Evolutionary conservation across 92 coral and sea anemone species (phyloP).

Genomic region (Montipora capitata): DNA sequence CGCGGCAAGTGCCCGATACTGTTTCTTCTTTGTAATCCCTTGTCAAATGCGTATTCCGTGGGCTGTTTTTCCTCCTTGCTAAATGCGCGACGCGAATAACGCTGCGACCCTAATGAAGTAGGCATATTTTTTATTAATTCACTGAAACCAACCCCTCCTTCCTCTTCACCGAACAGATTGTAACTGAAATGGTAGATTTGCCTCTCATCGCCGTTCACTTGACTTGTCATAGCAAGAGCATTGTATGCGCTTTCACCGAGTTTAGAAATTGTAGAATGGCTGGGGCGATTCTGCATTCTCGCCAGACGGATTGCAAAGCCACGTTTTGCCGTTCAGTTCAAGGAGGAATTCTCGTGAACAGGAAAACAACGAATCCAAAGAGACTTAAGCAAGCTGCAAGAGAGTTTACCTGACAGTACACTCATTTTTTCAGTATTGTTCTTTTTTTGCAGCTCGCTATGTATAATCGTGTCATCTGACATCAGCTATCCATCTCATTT

Average conservation of each 20-base stretch:
- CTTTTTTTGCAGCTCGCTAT: constrained; percentile 1
- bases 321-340: background rate
- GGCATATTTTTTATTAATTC: background rate
- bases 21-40: constrained; percentile 17
- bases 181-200: constrained; percentile 82
- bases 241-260: constrained; percentile 37
- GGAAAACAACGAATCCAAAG: background rate
- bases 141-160: background rate
- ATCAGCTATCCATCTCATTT: constrained; percentile 23
- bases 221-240: constrained; percentile 6
- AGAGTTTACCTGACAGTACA: background rate
- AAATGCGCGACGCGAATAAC: constrained; percentile 8
- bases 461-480: background rate
- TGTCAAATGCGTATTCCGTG: background rate
- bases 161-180: constrained; percentile 46
- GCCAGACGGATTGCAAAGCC: too few species aligned
- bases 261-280: constrained; percentile 10
- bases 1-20: constrained; percentile 12
- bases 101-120: background rate
- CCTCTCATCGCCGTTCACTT: constrained; percentile 47
- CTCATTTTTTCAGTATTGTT: background rate
- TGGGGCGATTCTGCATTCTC: constrained; percentile 4
- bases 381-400: background rate
- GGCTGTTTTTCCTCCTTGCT: constrained; percentile 38
- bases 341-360: too few species aligned